A percentile compares a stretch with the other conserved stretches of the same genome.
Conservation (phyloP, 2,888 invertebrate species). For the Chironomus tentans region DNA sequence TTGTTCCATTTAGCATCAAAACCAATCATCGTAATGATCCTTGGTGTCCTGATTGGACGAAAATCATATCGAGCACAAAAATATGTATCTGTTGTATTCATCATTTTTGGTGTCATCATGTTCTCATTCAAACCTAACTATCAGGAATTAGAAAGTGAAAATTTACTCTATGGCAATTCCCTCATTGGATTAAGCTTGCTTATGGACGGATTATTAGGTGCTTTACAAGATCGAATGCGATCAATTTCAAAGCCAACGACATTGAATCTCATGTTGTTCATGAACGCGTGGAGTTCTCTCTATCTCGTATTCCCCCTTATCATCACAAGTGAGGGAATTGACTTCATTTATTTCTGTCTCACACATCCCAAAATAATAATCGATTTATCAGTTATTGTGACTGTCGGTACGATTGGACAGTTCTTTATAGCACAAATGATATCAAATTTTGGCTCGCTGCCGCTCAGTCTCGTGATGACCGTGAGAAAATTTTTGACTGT, state of each 20-base stretch:
- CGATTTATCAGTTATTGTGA: constrained; percentile 53
- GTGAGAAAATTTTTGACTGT: neutral
- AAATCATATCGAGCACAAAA: neutral
- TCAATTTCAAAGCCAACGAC: neutral
- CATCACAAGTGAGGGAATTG: neutral
- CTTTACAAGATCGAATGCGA: constrained; percentile 34
- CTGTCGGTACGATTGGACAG: constrained; percentile 67
- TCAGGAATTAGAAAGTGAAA: neutral
- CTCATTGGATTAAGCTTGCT: constrained; percentile 5
- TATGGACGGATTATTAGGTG: constrained; percentile 11
- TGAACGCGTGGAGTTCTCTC: constrained; percentile 9
- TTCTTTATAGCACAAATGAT: constrained; percentile 72
- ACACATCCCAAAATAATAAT: constrained; percentile 36
- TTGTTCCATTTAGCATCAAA: constrained; percentile 2
- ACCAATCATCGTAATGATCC: constrained; percentile 15
- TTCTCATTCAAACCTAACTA: neutral
- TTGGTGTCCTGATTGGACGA: neutral
- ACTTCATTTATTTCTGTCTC: neutral
- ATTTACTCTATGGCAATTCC: neutral
- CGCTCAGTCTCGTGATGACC: neutral
- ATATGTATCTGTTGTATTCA: constrained; percentile 8
- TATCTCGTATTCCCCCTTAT: neutral
- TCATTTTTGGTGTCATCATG: neutral
- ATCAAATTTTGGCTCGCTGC: constrained; percentile 11
- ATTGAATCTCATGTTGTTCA: constrained; percentile 10